Percentiles rank a stretch among this genome's conserved stretches.
phyloP scores from a whole-genome alignment of 2,888 invertebrate species.

The Scotopteryx bipunctaria region DNA sequence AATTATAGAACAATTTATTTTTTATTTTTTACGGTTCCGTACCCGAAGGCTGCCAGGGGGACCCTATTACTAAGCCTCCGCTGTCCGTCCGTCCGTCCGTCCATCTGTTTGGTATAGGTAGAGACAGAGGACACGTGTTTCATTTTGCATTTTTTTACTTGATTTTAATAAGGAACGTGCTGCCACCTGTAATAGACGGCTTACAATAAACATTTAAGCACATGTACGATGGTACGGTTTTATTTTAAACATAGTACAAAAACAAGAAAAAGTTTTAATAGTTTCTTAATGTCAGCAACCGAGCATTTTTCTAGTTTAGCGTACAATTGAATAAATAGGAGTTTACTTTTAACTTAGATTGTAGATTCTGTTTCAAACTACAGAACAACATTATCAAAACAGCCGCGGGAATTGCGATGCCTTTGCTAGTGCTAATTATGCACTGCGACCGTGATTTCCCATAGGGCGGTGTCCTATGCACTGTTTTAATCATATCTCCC shows the following conservation, averaged over 20 bases:
- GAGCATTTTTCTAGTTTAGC: background rate
- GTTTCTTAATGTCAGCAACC: background rate
- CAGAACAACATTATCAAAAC: conserved; percentile 23
- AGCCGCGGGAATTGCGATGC: conserved; percentile 38
- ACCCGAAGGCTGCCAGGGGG: no score
- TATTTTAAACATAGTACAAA: background rate
- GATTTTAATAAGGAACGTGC: no score
- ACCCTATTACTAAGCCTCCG: no score
- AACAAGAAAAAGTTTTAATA: background rate
- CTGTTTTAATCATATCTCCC: conserved; percentile 80
- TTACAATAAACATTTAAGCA: no score
- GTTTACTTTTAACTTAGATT: conserved; percentile 18
- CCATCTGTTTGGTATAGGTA: no score
- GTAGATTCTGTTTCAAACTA: conserved; percentile 13
- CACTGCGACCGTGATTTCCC: conserved; percentile 81
- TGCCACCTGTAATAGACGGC: no score
- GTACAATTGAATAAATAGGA: background rate
- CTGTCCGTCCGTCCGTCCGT: no score
- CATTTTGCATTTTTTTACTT: no score
- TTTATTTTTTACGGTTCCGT: no score
- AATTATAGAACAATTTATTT: no score
- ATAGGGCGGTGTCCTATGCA: conserved; percentile 71
- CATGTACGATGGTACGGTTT: no score
- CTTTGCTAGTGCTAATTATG: conserved; percentile 78
- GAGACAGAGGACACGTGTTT: no score